Percentiles rank a stretch among this genome's conserved stretches.
phyloP scores from a whole-genome alignment of 2,888 invertebrate genomes.

The Zeuzera pyrina region DNA sequence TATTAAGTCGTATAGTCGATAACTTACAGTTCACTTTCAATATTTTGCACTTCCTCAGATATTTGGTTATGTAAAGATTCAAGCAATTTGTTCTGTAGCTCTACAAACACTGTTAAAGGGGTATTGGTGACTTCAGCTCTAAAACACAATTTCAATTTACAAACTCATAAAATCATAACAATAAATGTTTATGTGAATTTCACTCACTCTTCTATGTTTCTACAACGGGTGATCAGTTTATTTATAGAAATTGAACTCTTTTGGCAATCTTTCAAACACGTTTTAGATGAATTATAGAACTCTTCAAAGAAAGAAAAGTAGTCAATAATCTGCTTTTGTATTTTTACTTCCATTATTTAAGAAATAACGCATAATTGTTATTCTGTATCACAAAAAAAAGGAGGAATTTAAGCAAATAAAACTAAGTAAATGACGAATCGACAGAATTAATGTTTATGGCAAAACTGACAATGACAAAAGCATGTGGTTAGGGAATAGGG shows the following conservation, averaged over 20 bases:
- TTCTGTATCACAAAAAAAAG: not conserved
- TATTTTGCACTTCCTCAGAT: conserved; percentile 47
- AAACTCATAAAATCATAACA: conserved; percentile 2
- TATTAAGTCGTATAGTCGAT: no score
- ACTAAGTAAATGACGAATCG: no score
- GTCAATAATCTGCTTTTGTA: conserved; percentile 67
- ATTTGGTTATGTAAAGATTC: conserved; percentile 51
- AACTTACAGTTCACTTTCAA: conserved; percentile 54
- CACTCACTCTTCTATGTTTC: conserved; percentile 63
- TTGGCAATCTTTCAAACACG: conserved; percentile 64
- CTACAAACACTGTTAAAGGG: conserved; percentile 53
- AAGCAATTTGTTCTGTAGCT: conserved; percentile 49
- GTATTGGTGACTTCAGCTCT: conserved; percentile 57
- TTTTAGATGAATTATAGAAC: conserved; percentile 57
- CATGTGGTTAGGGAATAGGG: no score
- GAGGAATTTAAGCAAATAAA: no score
- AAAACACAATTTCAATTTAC: conserved; percentile 20
- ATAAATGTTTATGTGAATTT: conserved; percentile 1
- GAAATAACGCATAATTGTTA: conserved; percentile 2
- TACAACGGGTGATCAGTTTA: conserved; percentile 67
- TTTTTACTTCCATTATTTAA: conserved; percentile 54
- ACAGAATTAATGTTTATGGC: no score
- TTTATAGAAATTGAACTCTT: conserved; percentile 62
- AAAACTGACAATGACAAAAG: no score
- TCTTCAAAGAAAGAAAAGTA: conserved; percentile 67